These are phyloP conservation scores for Ceratotherium simum DNA, from an alignment of 2,113 vertebrate genomes.

Conservation along the genomic window DNA sequence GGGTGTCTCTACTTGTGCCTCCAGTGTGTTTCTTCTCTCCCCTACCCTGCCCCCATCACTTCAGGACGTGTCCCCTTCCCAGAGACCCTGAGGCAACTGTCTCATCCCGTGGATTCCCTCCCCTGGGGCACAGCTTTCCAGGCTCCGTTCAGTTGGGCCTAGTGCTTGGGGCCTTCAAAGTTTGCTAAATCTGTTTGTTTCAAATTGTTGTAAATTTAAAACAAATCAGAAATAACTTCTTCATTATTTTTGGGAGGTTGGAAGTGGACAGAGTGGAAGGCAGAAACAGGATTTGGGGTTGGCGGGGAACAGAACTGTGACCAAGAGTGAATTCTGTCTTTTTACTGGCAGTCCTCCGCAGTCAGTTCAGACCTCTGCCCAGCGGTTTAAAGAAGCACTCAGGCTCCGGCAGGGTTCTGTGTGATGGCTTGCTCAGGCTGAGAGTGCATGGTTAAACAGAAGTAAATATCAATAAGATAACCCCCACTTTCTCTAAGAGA, in stretches of 20 bases:
- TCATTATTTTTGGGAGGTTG: not conserved
- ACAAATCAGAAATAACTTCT: not conserved
- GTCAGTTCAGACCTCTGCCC: not conserved
- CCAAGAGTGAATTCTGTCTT: not conserved
- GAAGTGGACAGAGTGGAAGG: not conserved
- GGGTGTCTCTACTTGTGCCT: not conserved
- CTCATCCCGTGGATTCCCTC: too few relatives aligned
- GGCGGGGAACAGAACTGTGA: not conserved
- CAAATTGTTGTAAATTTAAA: not conserved
- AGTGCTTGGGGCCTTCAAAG: not conserved
- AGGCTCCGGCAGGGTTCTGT: not conserved
- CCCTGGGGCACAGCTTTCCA: not conserved
- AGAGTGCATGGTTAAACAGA: not conserved
- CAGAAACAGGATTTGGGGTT: not conserved
- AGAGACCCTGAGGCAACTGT: not conserved
- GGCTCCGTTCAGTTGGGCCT: not conserved
- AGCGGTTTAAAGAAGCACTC: not conserved
- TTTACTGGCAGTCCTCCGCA: too few relatives aligned
- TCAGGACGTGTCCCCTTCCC: not conserved
- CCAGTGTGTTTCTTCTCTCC: not conserved
- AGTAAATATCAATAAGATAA: not conserved
- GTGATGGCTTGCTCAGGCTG: not conserved
- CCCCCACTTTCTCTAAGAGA: not conserved
- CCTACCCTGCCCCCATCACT: not conserved
- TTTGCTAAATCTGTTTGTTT: not conserved